Conservation (phyloP, 2,888 invertebrate genomes). For the Plagiodera versicolora region DNA sequence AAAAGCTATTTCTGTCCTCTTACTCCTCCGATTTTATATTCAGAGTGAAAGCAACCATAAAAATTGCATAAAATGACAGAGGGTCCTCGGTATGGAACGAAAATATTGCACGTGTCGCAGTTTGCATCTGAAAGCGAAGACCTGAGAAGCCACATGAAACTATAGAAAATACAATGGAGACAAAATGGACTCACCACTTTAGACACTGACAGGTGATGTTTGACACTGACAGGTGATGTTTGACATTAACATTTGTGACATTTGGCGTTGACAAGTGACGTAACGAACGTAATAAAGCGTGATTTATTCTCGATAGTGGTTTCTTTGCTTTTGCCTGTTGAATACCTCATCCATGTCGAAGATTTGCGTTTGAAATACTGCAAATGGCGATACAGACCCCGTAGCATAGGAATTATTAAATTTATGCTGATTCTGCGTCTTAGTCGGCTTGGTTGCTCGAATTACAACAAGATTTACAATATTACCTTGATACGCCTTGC, state of each 20-base stretch:
- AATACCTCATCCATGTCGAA: not conserved
- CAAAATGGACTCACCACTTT: too few relatives aligned
- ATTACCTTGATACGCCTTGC: conserved; percentile 57
- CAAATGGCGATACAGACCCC: conserved; percentile 43
- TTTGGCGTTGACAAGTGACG: not conserved
- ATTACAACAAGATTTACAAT: conserved; percentile 58
- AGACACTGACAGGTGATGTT: too few relatives aligned
- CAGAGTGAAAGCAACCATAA: conserved; percentile 26
- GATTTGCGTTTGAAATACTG: conserved; percentile 24
- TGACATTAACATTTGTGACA: too few relatives aligned
- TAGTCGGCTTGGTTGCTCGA: conserved; percentile 54
- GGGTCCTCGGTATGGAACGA: not conserved
- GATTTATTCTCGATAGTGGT: too few relatives aligned
- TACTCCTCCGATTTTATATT: conserved; percentile 25
- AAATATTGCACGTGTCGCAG: not conserved
- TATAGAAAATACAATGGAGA: not conserved
- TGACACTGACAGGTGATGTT: too few relatives aligned
- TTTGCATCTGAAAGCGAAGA: not conserved
- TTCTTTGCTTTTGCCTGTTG: not conserved
- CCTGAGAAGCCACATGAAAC: not conserved
- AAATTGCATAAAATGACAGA: conserved; percentile 25
- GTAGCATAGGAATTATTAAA: conserved; percentile 56
- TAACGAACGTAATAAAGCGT: too few relatives aligned
- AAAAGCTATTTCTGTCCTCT: conserved; percentile 41
- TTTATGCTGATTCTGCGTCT: conserved; percentile 60